Evolutionary conservation across 2,888 invertebrate species (phyloP), one percentile per base, ranked within the genome.

Genomic region (Eilema griseolum): DNA sequence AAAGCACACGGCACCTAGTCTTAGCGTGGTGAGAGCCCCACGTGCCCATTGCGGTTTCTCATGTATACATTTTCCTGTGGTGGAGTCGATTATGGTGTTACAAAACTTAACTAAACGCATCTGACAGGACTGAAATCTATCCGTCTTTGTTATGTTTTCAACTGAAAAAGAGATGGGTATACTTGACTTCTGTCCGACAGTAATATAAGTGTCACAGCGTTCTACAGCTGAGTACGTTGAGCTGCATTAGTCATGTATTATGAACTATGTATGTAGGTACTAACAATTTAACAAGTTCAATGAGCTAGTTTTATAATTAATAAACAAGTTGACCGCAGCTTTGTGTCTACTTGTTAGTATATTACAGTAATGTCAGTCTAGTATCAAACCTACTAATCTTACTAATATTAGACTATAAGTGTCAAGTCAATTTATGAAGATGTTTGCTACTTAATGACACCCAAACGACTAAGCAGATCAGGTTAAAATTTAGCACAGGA

Each of bases 231-330:
- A 10, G 33, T 33, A 33, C 33, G 3, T 8, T 33, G 8, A 33
- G 41, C 16, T 2, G 41, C 0, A 52, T 10, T 52, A 52, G n/a
- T 52, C 52, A n/a, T 52, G 33, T 37, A 33, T 16, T 41, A 41
- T 14, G 41, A 37, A 37, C 37, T 37, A 37, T 14, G 5, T 56
- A 57, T 57, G 14, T 24, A 37, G 14, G 57, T 59, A 24, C 14
- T 26, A 26, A n/a, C 57, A 59, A 57, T 57, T 59, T 59, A 59
- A 26, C 23, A 14, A 4, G 57, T 59, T 24, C 26, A 26, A 26
- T 59, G 57, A 26, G 14, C 57, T 20, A 52, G 52, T 52, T 52
- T 52, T 52, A n/a, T 52, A 46, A 46, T 52, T 52, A 52, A 52
- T 52, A 52, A 52, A 52, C 52, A 52, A 20, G n/a, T 52, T 52